phyloP scores from a whole-genome alignment of 2,888 invertebrate species.

The Syritta pipiens region DNA sequence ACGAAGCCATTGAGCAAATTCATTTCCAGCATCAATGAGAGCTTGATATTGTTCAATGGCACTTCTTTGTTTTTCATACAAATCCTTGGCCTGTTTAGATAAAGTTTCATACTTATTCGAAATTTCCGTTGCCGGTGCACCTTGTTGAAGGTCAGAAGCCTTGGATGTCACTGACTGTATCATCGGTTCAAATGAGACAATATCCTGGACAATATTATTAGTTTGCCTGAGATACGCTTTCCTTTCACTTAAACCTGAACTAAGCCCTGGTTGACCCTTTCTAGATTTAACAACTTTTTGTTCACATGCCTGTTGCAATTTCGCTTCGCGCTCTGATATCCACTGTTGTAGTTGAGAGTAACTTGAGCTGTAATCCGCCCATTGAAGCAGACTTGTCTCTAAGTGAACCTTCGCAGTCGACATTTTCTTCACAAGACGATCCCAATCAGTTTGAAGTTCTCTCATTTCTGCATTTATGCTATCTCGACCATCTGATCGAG shows the following conservation, averaged over 20 bases:
- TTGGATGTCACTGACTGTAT: conserved; percentile 96
- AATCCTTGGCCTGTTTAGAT: conserved; percentile 93
- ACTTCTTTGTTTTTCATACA: conserved; percentile 93
- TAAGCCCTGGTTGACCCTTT: conserved; percentile 88
- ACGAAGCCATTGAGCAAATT: conserved; percentile 95
- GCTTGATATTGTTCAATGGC: conserved; percentile 95
- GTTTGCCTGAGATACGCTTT: conserved; percentile 94
- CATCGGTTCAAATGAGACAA: conserved; percentile 97
- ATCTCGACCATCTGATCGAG: conserved; percentile 93
- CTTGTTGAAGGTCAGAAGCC: conserved; percentile 94
- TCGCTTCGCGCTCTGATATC: conserved; percentile 95
- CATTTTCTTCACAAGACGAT: conserved; percentile 93
- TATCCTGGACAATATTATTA: conserved; percentile 97
- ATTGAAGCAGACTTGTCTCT: conserved; percentile 94
- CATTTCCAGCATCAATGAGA: conserved; percentile 94
- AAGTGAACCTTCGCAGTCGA: conserved; percentile 94
- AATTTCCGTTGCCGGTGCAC: conserved; percentile 94
- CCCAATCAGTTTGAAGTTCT: conserved; percentile 95
- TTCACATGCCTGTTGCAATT: conserved; percentile 93
- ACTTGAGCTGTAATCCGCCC: conserved; percentile 97
- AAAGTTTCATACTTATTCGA: conserved; percentile 93
- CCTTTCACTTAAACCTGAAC: conserved; percentile 89
- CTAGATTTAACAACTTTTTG: conserved; percentile 90
- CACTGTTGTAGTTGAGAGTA: conserved; percentile 95
- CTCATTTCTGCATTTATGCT: conserved; percentile 91